Evolutionary conservation across 2,888 invertebrate species (phyloP).

Genomic region (Drosophila ustulata): DNA sequence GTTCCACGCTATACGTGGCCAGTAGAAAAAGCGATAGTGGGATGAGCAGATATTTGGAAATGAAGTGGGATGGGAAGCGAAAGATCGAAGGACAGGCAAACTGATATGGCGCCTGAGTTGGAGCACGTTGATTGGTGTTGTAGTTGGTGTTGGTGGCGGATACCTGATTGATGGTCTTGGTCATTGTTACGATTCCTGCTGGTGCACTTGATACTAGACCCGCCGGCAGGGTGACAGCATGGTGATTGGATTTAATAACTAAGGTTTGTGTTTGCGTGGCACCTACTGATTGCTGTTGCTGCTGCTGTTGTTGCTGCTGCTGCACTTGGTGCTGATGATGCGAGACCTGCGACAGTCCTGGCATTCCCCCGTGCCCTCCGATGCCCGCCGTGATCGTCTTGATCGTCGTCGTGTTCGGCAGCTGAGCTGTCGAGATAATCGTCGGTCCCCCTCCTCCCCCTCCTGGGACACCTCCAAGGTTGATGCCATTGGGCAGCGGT

Average conservation of each 20-base stretch:
- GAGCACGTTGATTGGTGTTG: slow-evolving; percentile 39
- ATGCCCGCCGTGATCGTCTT: slow-evolving; percentile 83
- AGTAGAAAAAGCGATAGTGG: slow-evolving; percentile 11
- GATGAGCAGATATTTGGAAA: slow-evolving; percentile 7
- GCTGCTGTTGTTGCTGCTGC: slow-evolving; percentile 71
- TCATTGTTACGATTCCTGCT: slow-evolving; percentile 88
- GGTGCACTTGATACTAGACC: slow-evolving; percentile 86
- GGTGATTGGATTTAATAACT: slow-evolving; percentile 85
- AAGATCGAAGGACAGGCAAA: slow-evolving; percentile 42
- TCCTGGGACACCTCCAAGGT: slow-evolving; percentile 85
- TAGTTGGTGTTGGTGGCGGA: slow-evolving; percentile 53
- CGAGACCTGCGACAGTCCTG: slow-evolving; percentile 74
- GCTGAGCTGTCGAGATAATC: slow-evolving; percentile 85
- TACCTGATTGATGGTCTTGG: slow-evolving; percentile 86
- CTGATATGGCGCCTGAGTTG: slow-evolving; percentile 28
- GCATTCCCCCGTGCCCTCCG: slow-evolving; percentile 73
- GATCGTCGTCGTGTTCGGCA: slow-evolving; percentile 85
- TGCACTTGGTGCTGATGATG: slow-evolving; percentile 77
- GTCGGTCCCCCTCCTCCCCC: slow-evolving; percentile 59
- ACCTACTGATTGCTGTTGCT: slow-evolving; percentile 84
- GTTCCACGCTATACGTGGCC: slow-evolving; percentile 39
- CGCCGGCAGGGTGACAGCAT: slow-evolving; percentile 86
- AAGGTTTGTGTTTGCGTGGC: slow-evolving; percentile 85
- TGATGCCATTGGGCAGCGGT: slow-evolving; percentile 90
- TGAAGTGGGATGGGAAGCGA: slow-evolving; percentile 29